Base-by-base conservation (phyloP, 1,140 invertebrate species). In the Chionoecetes opilio region DNA sequence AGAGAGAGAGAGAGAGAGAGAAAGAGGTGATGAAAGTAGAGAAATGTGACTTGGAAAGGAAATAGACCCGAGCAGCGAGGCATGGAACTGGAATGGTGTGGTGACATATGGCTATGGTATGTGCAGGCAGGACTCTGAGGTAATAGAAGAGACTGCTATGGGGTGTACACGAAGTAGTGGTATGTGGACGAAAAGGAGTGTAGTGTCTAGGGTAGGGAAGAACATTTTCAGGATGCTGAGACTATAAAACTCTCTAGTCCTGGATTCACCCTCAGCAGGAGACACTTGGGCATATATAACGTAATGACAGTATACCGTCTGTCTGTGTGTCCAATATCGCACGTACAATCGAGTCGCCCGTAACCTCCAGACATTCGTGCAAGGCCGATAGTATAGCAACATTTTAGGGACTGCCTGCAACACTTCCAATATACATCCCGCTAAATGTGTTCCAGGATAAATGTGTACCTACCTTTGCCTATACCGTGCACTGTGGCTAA, bases 1-100 rank as follows among this genome's bases (percentile, higher is more conserved):
- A 75, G 63, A 75, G 63, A 75, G 63, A 75, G 63, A 75, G 63
- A 75, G 63, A 75, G 63, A 75, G 63, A 75, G 63, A 75, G 63
- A 75, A 26, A 75, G 63, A 75, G 63, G 63, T 26, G 63, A n/a
- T 26, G 63, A 75, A 75, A n/a, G 63, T n/a, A 75, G 8, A n/a
- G 63, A 46, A 46, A 75, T 26, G 63, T n/a, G n/a, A 75, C 46
- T 17, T n/a, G 63, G 63, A 75, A 21, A 21, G 63, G 63, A 75
- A 75, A 75, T 26, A 75, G n/a, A 75, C 21, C 21, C 46, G 63
- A 75, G n/a, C 21, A 26, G 63, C 26, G n/a, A 75, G 63, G 63
- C 21, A 11, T 5, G 21, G 63, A 26, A 21, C 21, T 26, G 6
- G 11, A 21, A 75, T 53, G 46, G 46, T 53, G 46, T 53, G 46